phyloP scores from a whole-genome alignment of 64 coral and sea anemone genomes.

The Anthopleura sola region DNA sequence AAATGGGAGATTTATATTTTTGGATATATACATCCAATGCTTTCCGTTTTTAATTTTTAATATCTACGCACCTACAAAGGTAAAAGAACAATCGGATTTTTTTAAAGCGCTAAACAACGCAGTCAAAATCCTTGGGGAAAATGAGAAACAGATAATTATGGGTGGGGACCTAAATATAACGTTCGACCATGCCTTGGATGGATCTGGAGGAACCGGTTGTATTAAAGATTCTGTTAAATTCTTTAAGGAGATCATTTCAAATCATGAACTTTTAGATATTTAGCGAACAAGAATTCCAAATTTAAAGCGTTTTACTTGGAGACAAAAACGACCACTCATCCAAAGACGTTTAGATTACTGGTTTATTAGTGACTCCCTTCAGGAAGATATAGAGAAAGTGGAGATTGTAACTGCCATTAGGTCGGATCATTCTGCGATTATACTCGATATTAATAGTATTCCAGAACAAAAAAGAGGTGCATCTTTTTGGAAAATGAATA shows the following conservation, averaged over 20 bases:
- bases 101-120: conserved; percentile 26
- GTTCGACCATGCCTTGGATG: conserved; percentile 28
- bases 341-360: conserved; percentile 58
- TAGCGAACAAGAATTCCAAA: conserved; percentile 34
- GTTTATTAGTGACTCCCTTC: conserved; percentile 41
- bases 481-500: too few species aligned
- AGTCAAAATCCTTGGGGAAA: conserved; percentile 12
- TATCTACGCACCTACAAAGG: conserved; percentile 48
- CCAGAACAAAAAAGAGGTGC: conserved; percentile 24
- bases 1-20: conserved; percentile 35
- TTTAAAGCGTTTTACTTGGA: conserved; percentile 44
- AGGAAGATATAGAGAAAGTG: conserved; percentile 21
- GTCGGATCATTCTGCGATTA: conserved; percentile 41
- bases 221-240: conserved; percentile 21
- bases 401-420: conserved; percentile 37
- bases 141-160: conserved; percentile 24
- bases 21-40: conserved; percentile 37
- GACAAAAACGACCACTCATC: conserved; percentile 45
- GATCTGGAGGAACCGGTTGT: conserved; percentile 34
- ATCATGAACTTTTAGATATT: conserved; percentile 40
- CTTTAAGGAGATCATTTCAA: conserved; percentile 21
- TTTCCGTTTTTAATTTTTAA: conserved; percentile 54
- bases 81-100: conserved; percentile 39
- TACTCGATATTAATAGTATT: conserved; percentile 29
- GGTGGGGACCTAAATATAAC: conserved; percentile 32